Percentiles rank a stretch among this genome's conserved stretches.
These are phyloP conservation scores for Chanos chanos DNA, from an alignment of 2,797 vertebrate species.

Conservation along the genomic window DNA sequence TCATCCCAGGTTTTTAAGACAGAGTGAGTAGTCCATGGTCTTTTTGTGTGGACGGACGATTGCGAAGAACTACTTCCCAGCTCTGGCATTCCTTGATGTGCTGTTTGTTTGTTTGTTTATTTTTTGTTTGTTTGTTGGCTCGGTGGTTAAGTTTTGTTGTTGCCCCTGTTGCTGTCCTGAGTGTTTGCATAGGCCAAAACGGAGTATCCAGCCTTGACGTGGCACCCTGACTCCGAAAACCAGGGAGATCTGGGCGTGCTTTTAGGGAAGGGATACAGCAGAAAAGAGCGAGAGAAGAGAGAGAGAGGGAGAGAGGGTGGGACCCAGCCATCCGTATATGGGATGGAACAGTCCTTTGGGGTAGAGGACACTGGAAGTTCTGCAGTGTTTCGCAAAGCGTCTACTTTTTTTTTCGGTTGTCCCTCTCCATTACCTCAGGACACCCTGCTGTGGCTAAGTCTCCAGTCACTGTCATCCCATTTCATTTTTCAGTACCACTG, in stretches of 20 bases:
- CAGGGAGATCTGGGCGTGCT: conserved; percentile 94
- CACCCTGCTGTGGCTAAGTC: conserved; percentile 48
- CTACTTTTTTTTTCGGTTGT: conserved; percentile 55
- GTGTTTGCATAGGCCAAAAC: conserved; percentile 69
- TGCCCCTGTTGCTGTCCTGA: conserved; percentile 59
- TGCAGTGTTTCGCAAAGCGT: conserved; percentile 81
- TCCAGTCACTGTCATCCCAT: conserved; percentile 50
- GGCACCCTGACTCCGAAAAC: conserved; percentile 96
- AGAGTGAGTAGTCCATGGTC: conserved; percentile 59
- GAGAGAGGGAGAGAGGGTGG: conserved; percentile 79
- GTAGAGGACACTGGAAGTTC: conserved; percentile 53
- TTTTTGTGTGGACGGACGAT: conserved; percentile 36
- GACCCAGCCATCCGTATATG: conserved; percentile 92
- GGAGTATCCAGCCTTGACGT: conserved; percentile 98
- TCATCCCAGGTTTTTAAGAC: conserved; percentile 52
- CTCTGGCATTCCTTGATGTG: conserved; percentile 13
- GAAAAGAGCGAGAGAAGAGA: conserved; percentile 64
- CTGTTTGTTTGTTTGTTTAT: conserved; percentile 35
- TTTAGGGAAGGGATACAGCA: conserved; percentile 91
- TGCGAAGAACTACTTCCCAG: conserved; percentile 21
- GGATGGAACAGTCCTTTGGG: conserved; percentile 90
- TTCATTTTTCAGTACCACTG: too few species aligned
- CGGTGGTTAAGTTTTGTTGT: conserved; percentile 28
- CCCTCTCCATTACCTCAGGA: conserved; percentile 36
- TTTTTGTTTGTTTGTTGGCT: conserved; percentile 56